Base-by-base conservation (phyloP, 2,113 vertebrate species). In the Chloebia gouldiae region DNA sequence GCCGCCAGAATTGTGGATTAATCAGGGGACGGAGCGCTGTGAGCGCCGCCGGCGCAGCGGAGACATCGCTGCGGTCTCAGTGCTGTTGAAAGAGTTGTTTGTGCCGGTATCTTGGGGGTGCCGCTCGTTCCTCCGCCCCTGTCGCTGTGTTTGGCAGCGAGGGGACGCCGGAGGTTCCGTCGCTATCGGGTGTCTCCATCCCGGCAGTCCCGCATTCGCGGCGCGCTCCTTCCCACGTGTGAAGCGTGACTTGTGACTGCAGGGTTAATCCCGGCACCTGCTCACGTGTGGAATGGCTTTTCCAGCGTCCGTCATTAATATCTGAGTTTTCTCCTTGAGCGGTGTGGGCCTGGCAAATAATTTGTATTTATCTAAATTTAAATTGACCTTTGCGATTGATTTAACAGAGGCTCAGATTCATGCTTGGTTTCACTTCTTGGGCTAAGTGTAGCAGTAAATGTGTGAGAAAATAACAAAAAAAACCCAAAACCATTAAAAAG, bases 1-100 rank as follows among this genome's bases (percentile, higher is more conserved):
- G 66, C 39, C 24, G 1, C 56, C 2, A 0, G 2, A 49, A 17
- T 7, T 0, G 0, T 2, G 22, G 1, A 0, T 53, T 3, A 2
- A 9, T 13, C 0, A 0, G 50, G 53, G 1, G 80, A 2, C 15
- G 76, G 57, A 60, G 89, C 8, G 47, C n/a, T 79, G 20, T 1
- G 65, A 33, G 24, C 59, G n/a, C 24, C 4, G 0, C 0, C 1
- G 78, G 79, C 24, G 31, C 10, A 6, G 72, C 49, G 18, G 45
- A 0, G 6, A 0, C 2, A 10, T 3, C 0, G 18, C 44, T 6
- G 49, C 14, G 13, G 5, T 27, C 14, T 3, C 1, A 11, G 39
- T 14, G 1, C 47, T 44, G 17, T 31, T 22, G 4, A 1, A 6
- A 19, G 35, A 82, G 56, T 42, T 50, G 35, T 22, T 53, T 3